A percentile compares a stretch with the other conserved stretches of the same genome.
phyloP scores from a whole-genome alignment of 1,140 invertebrate genomes.

The Sycobia sp. region DNA sequence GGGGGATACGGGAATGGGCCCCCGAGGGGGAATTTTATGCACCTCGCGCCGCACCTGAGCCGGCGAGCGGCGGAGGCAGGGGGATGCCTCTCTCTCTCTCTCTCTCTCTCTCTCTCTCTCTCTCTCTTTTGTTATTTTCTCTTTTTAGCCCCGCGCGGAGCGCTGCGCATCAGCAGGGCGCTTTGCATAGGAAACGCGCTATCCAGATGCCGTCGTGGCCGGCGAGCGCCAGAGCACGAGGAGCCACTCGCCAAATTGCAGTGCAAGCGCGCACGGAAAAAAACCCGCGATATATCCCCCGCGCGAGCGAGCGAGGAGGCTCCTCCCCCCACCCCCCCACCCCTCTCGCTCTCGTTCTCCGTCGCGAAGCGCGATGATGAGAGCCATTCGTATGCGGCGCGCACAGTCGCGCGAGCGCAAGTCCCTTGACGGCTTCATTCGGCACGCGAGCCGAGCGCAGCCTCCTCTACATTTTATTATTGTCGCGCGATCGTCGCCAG shows the following conservation, averaged over 20 bases:
- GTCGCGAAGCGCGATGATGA: conserved; percentile 11
- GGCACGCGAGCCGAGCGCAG: background rate
- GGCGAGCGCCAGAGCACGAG: too few species aligned
- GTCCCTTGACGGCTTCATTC: conserved; percentile 27
- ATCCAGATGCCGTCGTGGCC: too few species aligned
- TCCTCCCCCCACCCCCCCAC: too few species aligned
- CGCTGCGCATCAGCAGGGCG: conserved; percentile 11
- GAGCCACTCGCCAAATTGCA: conserved; percentile 40
- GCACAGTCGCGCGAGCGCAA: background rate
- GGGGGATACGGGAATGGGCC: conserved; percentile 29
- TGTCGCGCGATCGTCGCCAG: too few species aligned
- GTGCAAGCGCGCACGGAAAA: background rate
- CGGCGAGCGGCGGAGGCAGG: background rate
- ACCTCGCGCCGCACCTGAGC: background rate
- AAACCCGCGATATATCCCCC: conserved; percentile 32
- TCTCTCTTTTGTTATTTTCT: too few species aligned
- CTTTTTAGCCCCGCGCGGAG: too few species aligned
- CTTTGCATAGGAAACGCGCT: conserved; percentile 56
- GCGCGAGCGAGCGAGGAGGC: too few species aligned
- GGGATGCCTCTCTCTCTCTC: background rate
- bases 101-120: too few species aligned
- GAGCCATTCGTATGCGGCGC: conserved; percentile 28
- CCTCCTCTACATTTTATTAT: too few species aligned
- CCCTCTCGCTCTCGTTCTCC: too few species aligned
- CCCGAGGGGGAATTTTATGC: conserved; percentile 30